Evolutionary conservation across 2,797 vertebrate species (phyloP).

Genomic region (Betta splendens): DNA sequence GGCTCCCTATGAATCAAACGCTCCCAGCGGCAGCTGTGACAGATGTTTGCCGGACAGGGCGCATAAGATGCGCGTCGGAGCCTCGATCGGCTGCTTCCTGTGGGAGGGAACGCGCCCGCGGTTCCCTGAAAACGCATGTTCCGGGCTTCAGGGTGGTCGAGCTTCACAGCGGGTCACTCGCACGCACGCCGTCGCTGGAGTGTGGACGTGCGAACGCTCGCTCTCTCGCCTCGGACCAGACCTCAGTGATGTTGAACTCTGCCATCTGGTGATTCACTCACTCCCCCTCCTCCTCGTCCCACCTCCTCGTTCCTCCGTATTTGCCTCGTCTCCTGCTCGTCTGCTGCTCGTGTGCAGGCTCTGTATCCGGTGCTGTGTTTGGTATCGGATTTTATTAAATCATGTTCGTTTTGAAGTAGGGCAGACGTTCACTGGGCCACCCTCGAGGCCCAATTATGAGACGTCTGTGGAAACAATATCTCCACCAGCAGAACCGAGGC

Average conservation of each 20-base stretch:
- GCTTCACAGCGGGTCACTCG: not conserved
- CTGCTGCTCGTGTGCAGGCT: not conserved
- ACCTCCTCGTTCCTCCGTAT: slow-evolving; percentile 11
- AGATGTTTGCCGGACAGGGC: no score
- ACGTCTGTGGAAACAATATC: slow-evolving; percentile 14
- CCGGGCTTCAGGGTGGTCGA: not conserved
- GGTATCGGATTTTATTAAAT: not conserved
- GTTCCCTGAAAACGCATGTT: no score
- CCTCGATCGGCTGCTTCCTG: no score
- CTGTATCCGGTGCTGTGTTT: slow-evolving; percentile 1
- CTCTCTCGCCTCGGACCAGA: slow-evolving; percentile 23
- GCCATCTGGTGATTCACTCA: slow-evolving; percentile 51
- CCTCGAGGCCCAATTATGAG: slow-evolving; percentile 33
- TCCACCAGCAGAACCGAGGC: slow-evolving; percentile 13
- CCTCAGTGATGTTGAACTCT: slow-evolving; percentile 28
- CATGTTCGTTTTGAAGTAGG: slow-evolving; percentile 26
- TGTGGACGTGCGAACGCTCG: no score
- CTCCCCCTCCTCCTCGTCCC: slow-evolving; percentile 21
- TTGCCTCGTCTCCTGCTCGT: slow-evolving; percentile 4
- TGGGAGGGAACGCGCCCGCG: no score
- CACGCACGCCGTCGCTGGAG: not conserved
- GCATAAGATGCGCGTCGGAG: no score
- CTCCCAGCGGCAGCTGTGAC: no score
- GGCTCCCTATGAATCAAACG: no score
- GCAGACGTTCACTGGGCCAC: slow-evolving; percentile 24